Evolutionary conservation across 2,888 invertebrate genomes (phyloP).

Genomic region (Acanthosoma haemorrhoidale): DNA sequence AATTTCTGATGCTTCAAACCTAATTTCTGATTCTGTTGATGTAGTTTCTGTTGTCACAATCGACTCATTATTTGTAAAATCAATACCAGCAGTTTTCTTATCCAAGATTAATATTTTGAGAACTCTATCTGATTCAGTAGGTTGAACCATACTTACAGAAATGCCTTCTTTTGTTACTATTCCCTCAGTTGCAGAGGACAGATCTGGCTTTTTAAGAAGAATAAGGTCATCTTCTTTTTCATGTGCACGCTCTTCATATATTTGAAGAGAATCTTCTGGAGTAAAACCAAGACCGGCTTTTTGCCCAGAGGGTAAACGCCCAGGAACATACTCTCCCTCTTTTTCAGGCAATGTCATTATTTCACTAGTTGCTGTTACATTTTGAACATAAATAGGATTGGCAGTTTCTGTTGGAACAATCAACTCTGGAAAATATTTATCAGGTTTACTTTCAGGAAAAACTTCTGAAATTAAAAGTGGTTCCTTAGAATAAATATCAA

Average conservation of each 20-base stretch:
- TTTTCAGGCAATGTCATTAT: constrained; percentile 62
- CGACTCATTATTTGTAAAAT: constrained; percentile 58
- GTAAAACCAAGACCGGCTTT: constrained; percentile 56
- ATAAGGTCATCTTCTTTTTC: constrained; percentile 61
- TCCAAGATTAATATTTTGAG: constrained; percentile 50
- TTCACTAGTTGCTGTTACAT: constrained; percentile 57
- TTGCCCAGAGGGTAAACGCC: constrained; percentile 57
- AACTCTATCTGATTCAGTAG: constrained; percentile 60
- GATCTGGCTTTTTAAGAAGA: constrained; percentile 47
- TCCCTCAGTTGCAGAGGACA: constrained; percentile 51
- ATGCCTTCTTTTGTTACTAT: constrained; percentile 51
- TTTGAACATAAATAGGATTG: constrained; percentile 59
- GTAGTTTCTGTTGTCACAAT: constrained; percentile 55
- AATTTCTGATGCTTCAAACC: constrained; percentile 49
- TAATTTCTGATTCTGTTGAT: constrained; percentile 56
- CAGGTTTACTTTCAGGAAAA: constrained; percentile 63
- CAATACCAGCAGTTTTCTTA: constrained; percentile 55
- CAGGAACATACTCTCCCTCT: constrained; percentile 58
- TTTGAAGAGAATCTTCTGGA: constrained; percentile 56
- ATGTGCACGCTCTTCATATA: constrained; percentile 54
- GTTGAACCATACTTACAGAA: constrained; percentile 56
- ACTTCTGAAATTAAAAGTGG: constrained; percentile 63
- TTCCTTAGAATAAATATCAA: constrained; percentile 59
- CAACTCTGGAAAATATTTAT: constrained; percentile 70
- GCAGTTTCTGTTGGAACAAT: constrained; percentile 75